Evolutionary conservation across 1,140 invertebrate species (phyloP), one percentile per base, ranked within the genome.

Genomic region (Eumaeus atala): DNA sequence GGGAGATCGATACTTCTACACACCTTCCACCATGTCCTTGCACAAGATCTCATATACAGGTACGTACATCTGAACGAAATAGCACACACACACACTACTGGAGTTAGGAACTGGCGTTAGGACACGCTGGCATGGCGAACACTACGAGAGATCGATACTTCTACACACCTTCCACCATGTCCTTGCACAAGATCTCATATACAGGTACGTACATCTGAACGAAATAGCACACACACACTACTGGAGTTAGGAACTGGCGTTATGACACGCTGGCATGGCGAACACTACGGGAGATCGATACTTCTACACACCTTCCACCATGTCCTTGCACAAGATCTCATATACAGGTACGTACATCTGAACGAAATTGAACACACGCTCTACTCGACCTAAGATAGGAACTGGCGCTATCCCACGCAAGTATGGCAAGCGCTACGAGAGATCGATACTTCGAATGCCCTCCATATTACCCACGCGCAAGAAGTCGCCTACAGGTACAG

Each of bases 101-200:
- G 21, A 28, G 21, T 6, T 3, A 28, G 21, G 6, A 28, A 6
- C 21, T 28, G 21, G 21, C 21, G 21, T 28, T 6, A 28, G 79
- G 80, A 11, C 77, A 79, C 17, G 72, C 82, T n/a, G 88, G 89
- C 35, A 84, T 90, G 33, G 91, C 90, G 88, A 72, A 69, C 17
- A 68, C 77, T 12, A 42, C 51, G 79, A 18, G 87, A 87, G 33
- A 84, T 89, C 21, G 91, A 90, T 88, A 72, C 68, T 14, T 71
- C 74, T 82, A 85, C 40, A 86, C 84, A 7, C 85, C 87, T 3
- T 86, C 86, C 1, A 67, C 78, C 11, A 77, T 81, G 0, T 87
- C 83, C n/a, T n/a, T n/a, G n/a, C n/a, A n/a, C n/a, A 56, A 14
- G 21, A 28, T 2, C 21, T 28, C 21, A 6, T 3, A 28, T 6